Percentiles rank a stretch among this genome's conserved stretches.
These are phyloP conservation scores for Meta bourneti DNA, from an alignment of 2,888 invertebrate genomes.

Conservation along the genomic window DNA sequence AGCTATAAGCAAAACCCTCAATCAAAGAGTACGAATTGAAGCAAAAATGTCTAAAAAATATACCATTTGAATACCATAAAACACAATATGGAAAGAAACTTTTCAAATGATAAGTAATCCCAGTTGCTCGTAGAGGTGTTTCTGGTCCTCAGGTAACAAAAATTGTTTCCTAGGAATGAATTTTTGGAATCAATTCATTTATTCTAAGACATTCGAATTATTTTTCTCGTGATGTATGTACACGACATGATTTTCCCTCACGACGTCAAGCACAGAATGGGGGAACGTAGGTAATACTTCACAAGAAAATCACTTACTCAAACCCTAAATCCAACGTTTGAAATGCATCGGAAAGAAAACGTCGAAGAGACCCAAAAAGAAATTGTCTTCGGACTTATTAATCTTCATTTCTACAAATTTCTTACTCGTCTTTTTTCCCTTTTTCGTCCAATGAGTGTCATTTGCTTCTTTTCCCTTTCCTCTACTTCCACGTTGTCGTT, in stretches of 20 bases:
- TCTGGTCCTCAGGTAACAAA: background rate
- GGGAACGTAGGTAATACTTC: conserved; percentile 36
- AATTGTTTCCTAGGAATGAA: background rate
- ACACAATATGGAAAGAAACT: background rate
- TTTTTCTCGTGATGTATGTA: background rate
- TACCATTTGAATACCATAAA: no score
- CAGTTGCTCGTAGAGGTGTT: background rate
- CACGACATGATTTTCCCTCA: background rate
- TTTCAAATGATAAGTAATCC: background rate
- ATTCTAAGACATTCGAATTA: background rate
- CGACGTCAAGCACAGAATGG: background rate
- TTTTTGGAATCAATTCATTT: background rate
- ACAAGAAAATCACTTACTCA: conserved; percentile 37
- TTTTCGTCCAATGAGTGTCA: conserved; percentile 19
- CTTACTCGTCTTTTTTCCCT: conserved; percentile 8
- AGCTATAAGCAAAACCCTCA: no score
- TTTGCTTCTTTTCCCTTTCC: conserved; percentile 1
- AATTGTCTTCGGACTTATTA: conserved; percentile 63
- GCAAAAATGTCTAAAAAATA: no score
- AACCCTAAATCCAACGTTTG: conserved; percentile 11
- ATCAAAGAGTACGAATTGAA: no score
- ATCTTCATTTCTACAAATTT: conserved; percentile 67
- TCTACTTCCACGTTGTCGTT: background rate
- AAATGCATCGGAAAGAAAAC: conserved; percentile 17
- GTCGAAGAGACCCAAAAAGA: conserved; percentile 8